Conservation (phyloP, 2,797 vertebrate species). For the Tachyglossus aculeatus region DNA sequence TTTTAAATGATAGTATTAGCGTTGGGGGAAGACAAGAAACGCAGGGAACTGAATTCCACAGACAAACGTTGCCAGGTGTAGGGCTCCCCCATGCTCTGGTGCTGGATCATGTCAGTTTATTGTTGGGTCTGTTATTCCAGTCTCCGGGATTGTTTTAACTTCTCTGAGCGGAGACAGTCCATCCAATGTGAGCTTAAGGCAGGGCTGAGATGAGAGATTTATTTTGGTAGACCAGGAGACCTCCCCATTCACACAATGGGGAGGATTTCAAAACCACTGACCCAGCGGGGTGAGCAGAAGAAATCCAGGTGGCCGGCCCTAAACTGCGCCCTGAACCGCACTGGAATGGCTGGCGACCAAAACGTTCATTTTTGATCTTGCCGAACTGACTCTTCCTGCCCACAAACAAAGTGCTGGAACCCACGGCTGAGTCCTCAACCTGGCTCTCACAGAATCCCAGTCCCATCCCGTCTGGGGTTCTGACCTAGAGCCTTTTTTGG, state of each 20-base stretch:
- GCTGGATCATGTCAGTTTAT: neutral
- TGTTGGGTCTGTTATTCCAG: conserved; percentile 14
- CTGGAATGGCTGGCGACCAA: neutral
- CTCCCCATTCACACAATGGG: neutral
- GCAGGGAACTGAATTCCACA: conserved; percentile 36
- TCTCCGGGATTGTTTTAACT: conserved; percentile 1
- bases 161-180: neutral
- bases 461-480: neutral
- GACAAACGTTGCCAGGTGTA: conserved; percentile 40
- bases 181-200: fast-evolving
- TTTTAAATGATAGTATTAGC: conserved; percentile 57
- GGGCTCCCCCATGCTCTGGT: neutral
- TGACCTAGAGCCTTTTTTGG: neutral
- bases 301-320: neutral
- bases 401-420: neutral
- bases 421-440: neutral
- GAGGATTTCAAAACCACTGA: neutral
- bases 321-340: neutral
- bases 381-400: conserved; percentile 23
- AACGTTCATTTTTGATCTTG: conserved; percentile 15
- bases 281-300: neutral
- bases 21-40: conserved; percentile 7
- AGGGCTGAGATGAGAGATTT: neutral
- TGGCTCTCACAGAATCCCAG: neutral
- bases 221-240: neutral